Evolutionary conservation across 2,888 invertebrate species (phyloP), one percentile per base, ranked within the genome.

Genomic region (Timema podura): DNA sequence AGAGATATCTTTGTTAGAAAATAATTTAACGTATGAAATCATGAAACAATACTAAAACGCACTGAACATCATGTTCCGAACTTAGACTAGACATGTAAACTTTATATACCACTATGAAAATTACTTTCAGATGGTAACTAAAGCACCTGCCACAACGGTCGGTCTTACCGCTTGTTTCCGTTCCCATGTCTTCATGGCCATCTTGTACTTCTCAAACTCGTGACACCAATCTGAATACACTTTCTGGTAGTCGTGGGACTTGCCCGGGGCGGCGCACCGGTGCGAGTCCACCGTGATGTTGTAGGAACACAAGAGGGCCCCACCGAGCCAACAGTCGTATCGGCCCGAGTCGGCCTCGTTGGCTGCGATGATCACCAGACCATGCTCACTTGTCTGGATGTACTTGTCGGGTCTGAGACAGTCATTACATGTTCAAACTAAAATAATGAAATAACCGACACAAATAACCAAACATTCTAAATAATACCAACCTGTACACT

Each of bases 181-280:
- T 83, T 96, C 95, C 96, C 96, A 96, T 75, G 91, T 91, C 81
- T 95, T 95, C 95, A 96, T 95, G 48, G 95, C 96, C 71, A 91
- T 90, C 84, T 97, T 97, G 82, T 98, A 98, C 81, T 95, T 95
- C 82, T 97, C 96, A 82, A 97, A 97, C 83, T 97, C 96, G 82
- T 96, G 95, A 83, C 98, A 98, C 98, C 98, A 98, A 82, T 97
- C 96, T 45, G 96, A 94, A 82, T 97, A 97, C 75, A 96, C 94
- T 83, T 95, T 93, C 84, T 95, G 95, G 82, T 95, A 95, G 82
- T 95, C 95, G 78, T 94, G 92, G 79, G 92, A 91, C 80, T 93
- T 93, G 75, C 92, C 91, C 5, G 95, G 95, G 48, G 95, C 93
- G 49, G 93, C 91, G 82, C 95, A 95, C 84, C 95, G 89, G 81